Conservation (phyloP, 2,888 invertebrate genomes). For the Acronicta aceris region DNA sequence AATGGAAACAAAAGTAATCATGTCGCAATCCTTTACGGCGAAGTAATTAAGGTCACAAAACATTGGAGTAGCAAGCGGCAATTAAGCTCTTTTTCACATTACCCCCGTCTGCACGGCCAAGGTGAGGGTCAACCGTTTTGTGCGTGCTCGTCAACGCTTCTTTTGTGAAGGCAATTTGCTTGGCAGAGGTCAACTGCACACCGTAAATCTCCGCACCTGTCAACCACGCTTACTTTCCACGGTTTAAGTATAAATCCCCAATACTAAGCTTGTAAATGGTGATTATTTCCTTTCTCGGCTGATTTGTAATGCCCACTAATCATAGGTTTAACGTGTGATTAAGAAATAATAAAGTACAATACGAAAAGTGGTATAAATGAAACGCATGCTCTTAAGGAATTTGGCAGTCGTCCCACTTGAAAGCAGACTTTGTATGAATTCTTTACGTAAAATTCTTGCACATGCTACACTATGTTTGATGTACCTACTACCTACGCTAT, state of each 20-base stretch:
- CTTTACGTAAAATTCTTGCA: slow-evolving; percentile 28
- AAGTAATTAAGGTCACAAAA: slow-evolving; percentile 47
- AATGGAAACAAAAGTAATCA: slow-evolving; percentile 33
- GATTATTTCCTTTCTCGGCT: slow-evolving; percentile 29
- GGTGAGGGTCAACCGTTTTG: slow-evolving; percentile 71
- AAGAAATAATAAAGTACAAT: slow-evolving; percentile 59
- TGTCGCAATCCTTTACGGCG: slow-evolving; percentile 17
- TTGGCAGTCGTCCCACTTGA: slow-evolving; percentile 65
- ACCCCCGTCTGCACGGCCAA: slow-evolving; percentile 55
- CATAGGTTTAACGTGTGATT: slow-evolving; percentile 41
- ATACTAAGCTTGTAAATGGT: slow-evolving; percentile 26
- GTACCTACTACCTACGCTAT: too few relatives aligned
- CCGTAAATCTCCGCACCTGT: slow-evolving; percentile 62
- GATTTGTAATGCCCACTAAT: slow-evolving; percentile 29
- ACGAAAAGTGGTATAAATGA: slow-evolving; percentile 60
- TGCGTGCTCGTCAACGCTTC: slow-evolving; percentile 74
- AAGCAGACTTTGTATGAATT: slow-evolving; percentile 39
- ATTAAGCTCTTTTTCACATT: slow-evolving; percentile 53
- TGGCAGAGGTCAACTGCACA: slow-evolving; percentile 68
- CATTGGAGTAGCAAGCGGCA: slow-evolving; percentile 26
- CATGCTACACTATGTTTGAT: too few relatives aligned
- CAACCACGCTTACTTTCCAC: slow-evolving; percentile 49
- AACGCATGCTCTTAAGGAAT: slow-evolving; percentile 58
- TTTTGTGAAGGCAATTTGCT: slow-evolving; percentile 74
- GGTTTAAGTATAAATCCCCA: slow-evolving; percentile 24